These are phyloP conservation scores for Scaptomyza caliginosa DNA, from an alignment of 2,888 invertebrate species.

Conservation along the genomic window DNA sequence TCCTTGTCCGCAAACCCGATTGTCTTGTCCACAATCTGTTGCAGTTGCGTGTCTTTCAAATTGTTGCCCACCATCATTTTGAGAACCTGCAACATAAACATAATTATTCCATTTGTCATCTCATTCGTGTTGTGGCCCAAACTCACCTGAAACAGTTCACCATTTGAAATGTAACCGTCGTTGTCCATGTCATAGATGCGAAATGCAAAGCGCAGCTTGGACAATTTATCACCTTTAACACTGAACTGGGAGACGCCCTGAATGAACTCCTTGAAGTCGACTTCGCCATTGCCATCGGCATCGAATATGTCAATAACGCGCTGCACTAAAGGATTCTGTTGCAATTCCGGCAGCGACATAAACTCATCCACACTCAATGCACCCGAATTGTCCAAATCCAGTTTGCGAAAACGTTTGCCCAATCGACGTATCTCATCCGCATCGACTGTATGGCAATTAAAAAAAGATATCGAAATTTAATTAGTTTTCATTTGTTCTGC, in stretches of 20 bases:
- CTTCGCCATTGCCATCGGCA: slow-evolving; percentile 99
- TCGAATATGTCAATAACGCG: slow-evolving; percentile 99
- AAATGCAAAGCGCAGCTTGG: slow-evolving; percentile 99
- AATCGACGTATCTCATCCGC: slow-evolving; percentile 99
- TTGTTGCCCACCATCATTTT: slow-evolving; percentile 99
- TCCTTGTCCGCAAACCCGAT: slow-evolving; percentile 99
- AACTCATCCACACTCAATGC: slow-evolving; percentile 99
- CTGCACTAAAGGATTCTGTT: slow-evolving; percentile 99
- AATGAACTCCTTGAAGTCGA: slow-evolving; percentile 95
- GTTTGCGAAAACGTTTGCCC: slow-evolving; percentile 99
- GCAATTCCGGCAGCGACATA: slow-evolving; percentile 99
- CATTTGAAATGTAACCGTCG: slow-evolving; percentile 99
- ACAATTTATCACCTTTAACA: slow-evolving; percentile 99
- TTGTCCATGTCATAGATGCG: slow-evolving; percentile 99
- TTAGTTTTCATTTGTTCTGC: slow-evolving; percentile 1
- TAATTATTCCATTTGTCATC: accelerated
- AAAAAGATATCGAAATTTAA: background rate
- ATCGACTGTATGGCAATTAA: slow-evolving; percentile 89
- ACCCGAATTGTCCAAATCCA: slow-evolving; percentile 99
- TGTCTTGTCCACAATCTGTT: slow-evolving; percentile 99
- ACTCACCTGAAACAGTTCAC: slow-evolving; percentile 96
- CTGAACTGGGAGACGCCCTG: slow-evolving; percentile 99
- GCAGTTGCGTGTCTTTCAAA: slow-evolving; percentile 99
- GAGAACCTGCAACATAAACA: slow-evolving; percentile 82
- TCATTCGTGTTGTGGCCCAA: accelerated